Evolutionary conservation across 2,113 vertebrate species (phyloP), one percentile per base, ranked within the genome.

Genomic region (Syngnathus typhle): DNA sequence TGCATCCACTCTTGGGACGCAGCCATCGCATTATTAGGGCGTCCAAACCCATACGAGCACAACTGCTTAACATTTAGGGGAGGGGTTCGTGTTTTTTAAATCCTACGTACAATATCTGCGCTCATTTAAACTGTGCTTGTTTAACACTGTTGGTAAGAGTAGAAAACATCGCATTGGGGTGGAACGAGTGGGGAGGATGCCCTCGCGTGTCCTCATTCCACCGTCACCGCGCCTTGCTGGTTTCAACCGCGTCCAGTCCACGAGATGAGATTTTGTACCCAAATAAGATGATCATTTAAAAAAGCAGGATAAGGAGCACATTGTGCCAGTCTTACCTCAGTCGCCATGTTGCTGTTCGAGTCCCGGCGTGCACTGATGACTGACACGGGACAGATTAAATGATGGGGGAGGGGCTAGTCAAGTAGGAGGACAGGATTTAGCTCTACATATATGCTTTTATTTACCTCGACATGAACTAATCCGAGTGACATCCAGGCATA

Each of bases 301-400:
- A 41, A 61, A 23, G 38, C 7, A 19, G 16, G 11, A 65, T n/a
- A 13, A 65, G 6, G 23, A 54, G 32, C 3, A 56, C 15, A 60
- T 32, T 6, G 47, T 59, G 59, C 8, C 23, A 19, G 76, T 49
- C 86, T 89, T 84, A 92, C 91, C 91, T 92, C 91, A 77, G 91
- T 92, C 87, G 91, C 91, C 91, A 92, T 92, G 86, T 90, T 91
- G 84, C 87, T 89, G 74, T 80, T 75, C 73, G 78, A 79, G 82
- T 77, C 84, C 84, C 83, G 76, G 74, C 79, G 66, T 70, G 75
- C 69, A 72, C 84, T 64, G 58, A 71, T 85, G 83, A 86, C 69
- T 82, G 74, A 85, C 84, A 83, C 84, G 73, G 64, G 59, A 67
- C 41, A 69, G 65, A 62, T 64, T 60, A 69, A 64, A 51, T 67